Percentiles rank a stretch among this genome's conserved stretches.
phyloP scores from a whole-genome alignment of 1,140 invertebrate genomes.

The Drosophila trapezifrons region DNA sequence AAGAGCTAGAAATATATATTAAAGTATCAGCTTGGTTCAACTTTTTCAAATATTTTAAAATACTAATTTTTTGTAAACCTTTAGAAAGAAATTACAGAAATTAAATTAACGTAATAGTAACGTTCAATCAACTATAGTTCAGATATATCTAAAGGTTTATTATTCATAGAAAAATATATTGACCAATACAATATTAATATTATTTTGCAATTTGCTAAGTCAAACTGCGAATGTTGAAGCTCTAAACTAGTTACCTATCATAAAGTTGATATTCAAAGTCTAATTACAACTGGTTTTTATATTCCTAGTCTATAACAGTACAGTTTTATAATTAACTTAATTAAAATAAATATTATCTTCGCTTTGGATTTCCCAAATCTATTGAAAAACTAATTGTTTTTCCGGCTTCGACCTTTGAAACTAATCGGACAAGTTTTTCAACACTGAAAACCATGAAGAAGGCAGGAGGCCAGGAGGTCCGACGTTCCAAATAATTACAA shows the following conservation, averaged over 20 bases:
- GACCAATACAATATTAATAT: no score
- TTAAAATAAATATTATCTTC: not conserved
- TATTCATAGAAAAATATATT: not conserved
- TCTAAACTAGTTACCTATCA: not conserved
- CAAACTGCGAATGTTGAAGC: no score
- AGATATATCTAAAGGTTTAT: not conserved
- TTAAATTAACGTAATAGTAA: no score
- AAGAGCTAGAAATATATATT: not conserved
- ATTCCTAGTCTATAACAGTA: no score
- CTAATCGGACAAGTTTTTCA: not conserved
- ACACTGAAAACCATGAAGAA: not conserved
- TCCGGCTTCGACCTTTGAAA: not conserved
- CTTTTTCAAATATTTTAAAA: not conserved
- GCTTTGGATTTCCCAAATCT: no score
- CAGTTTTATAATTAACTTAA: not conserved
- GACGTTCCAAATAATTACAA: conserved; percentile 74
- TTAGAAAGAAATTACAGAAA: no score
- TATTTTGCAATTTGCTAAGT: not conserved
- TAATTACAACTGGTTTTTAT: not conserved
- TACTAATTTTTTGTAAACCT: no score
- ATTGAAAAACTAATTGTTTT: not conserved
- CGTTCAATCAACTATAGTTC: not conserved
- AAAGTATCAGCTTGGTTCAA: no score
- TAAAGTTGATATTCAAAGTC: no score
- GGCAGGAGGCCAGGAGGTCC: not conserved